Conservation (phyloP, 2,113 vertebrate species). For the Sphaerodactylus townsendi region DNA sequence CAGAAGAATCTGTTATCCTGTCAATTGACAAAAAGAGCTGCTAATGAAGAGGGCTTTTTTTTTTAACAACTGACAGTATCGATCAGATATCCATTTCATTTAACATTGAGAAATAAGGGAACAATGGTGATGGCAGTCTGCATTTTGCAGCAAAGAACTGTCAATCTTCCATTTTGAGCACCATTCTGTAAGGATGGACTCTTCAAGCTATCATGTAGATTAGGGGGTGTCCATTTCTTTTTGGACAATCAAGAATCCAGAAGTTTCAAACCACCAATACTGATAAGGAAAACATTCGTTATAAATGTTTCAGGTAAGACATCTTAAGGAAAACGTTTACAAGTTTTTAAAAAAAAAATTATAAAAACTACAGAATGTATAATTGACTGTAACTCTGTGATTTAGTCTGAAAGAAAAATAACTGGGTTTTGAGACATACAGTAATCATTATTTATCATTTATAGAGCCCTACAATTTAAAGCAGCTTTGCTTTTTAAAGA, state of each 20-base stretch:
- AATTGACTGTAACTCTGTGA: neutral
- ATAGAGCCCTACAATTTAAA: neutral
- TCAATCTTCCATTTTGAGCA: neutral
- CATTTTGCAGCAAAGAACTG: neutral
- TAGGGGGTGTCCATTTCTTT: neutral
- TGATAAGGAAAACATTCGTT: neutral
- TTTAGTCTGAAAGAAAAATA: neutral
- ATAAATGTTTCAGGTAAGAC: neutral
- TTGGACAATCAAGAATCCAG: neutral
- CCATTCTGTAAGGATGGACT: neutral
- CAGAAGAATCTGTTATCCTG: constrained; percentile 56
- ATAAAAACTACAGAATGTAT: neutral
- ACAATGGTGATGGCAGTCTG: neutral
- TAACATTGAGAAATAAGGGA: constrained; percentile 32
- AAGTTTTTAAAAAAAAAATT: neutral
- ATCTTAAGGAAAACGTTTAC: neutral
- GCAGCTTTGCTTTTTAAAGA: neutral
- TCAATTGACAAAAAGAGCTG: constrained; percentile 63
- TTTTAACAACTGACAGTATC: constrained; percentile 61
- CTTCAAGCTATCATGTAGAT: neutral
- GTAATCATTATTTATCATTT: neutral
- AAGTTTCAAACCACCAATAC: neutral
- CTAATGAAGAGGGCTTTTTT: constrained; percentile 69
- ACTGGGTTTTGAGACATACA: neutral
- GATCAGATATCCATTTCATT: constrained; percentile 52